Base-by-base conservation (phyloP, 2,888 invertebrate genomes). In the Eristalis tenax region DNA sequence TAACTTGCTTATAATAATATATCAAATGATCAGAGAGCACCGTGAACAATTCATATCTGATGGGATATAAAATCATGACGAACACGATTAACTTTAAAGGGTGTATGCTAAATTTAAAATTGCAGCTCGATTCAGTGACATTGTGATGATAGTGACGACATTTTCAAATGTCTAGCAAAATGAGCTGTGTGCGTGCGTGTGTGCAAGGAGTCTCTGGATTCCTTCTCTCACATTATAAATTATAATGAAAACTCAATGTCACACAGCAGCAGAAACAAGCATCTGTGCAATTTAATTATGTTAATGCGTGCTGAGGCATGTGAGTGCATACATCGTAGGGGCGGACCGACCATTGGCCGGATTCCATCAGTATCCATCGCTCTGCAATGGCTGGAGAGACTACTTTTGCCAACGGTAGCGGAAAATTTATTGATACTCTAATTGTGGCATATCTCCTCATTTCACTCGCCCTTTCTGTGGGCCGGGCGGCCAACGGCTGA, bases 381-480 rank as follows among this genome's bases (percentile, higher is more conserved):
- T 10, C 35, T 38, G 32, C 32, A 32, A 28, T n/a, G 66, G 11
- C n/a, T 26, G 43, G 26, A n/a, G 28, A 11, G 77, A 87, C 79
- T 79, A 79, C 87, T 87, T 83, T 83, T 87, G 87, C 87, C 65
- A 79, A 87, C 83, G 83, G 87, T 84, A 80, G 88, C 88, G 83
- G 75, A 88, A 88, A 88, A 88, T 88, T 84, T 88, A 88, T 88
- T 80, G 88, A 88, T 88, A 88, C 84, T 88, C 88, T 88, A 88
- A 88, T 88, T 88, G 88, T 88, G 88, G 88, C 71, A 84, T 78
- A 83, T 87, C 87, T 87, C 80, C 80, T 88, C 77, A 77, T 73
- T 80, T 84, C 77, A 79, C 73, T 57, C 71, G 64, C 76, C 79
- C 75, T 76, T 75, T 70, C 74, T 83, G 78, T 40, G 86, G 86